Evolutionary conservation across 2,797 vertebrate species (phyloP).

Genomic region (Darevskia mixta): DNA sequence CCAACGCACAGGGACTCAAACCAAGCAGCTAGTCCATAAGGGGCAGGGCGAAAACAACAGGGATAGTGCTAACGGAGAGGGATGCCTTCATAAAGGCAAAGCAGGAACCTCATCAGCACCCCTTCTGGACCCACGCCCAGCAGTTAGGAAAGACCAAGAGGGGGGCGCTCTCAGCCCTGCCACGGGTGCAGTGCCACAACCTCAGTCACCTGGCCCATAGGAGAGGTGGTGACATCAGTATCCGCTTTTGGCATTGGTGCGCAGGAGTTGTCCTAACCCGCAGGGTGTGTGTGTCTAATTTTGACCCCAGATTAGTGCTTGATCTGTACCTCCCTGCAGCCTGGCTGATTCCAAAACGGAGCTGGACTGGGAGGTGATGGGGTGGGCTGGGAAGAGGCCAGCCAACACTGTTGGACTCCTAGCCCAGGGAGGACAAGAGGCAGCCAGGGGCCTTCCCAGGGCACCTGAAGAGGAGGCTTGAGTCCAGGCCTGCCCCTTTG

Average conservation of each 20-base stretch:
- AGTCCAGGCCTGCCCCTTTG: too few relatives aligned
- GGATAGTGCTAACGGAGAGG: not conserved
- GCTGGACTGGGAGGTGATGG: not conserved
- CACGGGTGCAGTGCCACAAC: not conserved
- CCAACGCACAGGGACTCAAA: not conserved
- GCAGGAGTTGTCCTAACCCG: too few relatives aligned
- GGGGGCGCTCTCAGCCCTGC: not conserved
- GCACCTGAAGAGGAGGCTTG: not conserved
- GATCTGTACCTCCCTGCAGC: not conserved
- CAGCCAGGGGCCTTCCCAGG: not conserved
- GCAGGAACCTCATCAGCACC: not conserved
- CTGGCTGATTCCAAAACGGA: not conserved
- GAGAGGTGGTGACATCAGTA: not conserved
- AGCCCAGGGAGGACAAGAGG: too few relatives aligned
- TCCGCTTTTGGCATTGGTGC: too few relatives aligned
- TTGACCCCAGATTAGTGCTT: too few relatives aligned
- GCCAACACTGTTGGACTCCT: too few relatives aligned
- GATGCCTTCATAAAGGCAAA: not conserved
- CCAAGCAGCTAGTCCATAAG: not conserved
- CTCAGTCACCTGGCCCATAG: not conserved
- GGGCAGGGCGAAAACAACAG: not conserved
- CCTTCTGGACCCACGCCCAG: not conserved
- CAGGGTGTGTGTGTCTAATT: not conserved
- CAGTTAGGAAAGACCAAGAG: not conserved
- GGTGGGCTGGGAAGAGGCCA: not conserved